phyloP scores from a whole-genome alignment of 1,140 invertebrate species.

The Scylla paramamosain region DNA sequence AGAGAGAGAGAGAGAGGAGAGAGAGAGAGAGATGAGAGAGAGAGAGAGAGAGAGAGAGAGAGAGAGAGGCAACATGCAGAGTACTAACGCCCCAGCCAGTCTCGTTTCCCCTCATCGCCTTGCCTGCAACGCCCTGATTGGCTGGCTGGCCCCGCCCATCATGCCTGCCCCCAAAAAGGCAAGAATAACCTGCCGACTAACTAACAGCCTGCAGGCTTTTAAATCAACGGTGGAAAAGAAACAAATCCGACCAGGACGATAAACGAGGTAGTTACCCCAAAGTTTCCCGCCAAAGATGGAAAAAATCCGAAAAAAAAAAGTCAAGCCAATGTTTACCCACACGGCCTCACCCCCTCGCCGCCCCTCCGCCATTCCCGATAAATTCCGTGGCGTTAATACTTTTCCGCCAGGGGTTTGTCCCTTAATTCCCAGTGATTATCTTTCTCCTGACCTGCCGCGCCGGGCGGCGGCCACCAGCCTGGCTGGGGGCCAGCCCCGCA shows the following conservation, averaged over 20 bases:
- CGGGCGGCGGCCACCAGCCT: not conserved
- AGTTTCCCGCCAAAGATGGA: too few relatives aligned
- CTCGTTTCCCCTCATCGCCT: not conserved
- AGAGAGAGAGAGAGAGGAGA: constrained; percentile 33
- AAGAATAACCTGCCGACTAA: not conserved
- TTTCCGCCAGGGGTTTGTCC: constrained; percentile 42
- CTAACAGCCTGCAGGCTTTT: not conserved
- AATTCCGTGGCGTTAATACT: constrained; percentile 32
- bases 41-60: constrained; percentile 41
- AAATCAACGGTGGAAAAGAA: not conserved
- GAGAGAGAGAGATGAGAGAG: not conserved
- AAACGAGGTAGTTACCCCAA: too few relatives aligned
- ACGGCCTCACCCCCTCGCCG: not conserved
- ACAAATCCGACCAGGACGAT: too few relatives aligned
- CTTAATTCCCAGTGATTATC: constrained; percentile 47
- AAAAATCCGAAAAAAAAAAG: too few relatives aligned
- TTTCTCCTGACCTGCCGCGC: constrained; percentile 16
- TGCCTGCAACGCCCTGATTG: not conserved
- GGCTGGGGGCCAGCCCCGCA: not conserved
- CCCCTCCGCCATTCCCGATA: not conserved
- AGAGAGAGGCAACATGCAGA: not conserved
- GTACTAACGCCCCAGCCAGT: not conserved
- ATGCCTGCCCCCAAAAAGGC: not conserved
- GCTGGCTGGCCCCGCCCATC: not conserved
- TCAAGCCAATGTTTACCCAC: not conserved